Conservation (phyloP, 2,888 invertebrate species). For the Diarsia mendica region DNA sequence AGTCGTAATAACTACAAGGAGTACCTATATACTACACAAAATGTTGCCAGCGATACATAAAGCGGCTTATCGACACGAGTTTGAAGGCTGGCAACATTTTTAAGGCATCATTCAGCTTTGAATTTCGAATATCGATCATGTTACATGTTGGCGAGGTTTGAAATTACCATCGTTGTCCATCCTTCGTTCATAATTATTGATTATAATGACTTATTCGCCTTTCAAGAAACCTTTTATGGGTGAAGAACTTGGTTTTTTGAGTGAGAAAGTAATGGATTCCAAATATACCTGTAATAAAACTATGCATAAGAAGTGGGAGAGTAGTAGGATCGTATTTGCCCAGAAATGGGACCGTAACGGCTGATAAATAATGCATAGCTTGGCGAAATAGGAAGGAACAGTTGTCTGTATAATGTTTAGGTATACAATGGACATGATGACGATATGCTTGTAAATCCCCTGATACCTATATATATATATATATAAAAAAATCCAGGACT, state of each 20-base stretch:
- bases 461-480: background rate
- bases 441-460: background rate
- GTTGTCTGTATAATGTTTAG: too few species aligned
- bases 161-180: conserved; percentile 26
- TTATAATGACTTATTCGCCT: conserved; percentile 6
- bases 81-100: conserved; percentile 57
- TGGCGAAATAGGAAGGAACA: background rate
- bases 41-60: conserved; percentile 37
- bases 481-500: background rate
- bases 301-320: background rate
- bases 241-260: background rate
- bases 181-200: conserved; percentile 43
- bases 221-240: conserved; percentile 5
- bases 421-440: background rate
- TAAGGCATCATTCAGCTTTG: conserved; percentile 56
- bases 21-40: conserved; percentile 21
- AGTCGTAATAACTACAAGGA: conserved; percentile 31
- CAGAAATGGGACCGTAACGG: background rate
- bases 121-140: conserved; percentile 58
- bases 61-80: conserved; percentile 53
- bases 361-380: background rate
- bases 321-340: background rate
- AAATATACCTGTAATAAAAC: background rate
- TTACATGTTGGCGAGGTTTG: conserved; percentile 28
- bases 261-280: background rate